These are phyloP conservation scores for Andrena hattorfiana DNA, from an alignment of 2,888 invertebrate species.

Conservation along the genomic window DNA sequence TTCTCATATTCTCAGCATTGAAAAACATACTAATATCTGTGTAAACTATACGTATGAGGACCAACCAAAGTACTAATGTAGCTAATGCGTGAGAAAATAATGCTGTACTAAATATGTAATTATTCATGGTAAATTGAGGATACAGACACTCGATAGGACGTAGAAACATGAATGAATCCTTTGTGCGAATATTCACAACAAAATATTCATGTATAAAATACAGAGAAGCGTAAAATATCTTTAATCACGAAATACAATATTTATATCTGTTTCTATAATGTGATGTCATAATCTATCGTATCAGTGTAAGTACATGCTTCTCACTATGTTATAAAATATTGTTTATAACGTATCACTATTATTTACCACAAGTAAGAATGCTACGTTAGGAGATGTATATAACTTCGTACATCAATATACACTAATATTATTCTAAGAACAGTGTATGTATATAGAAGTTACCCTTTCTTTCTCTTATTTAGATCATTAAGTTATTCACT, in stretches of 20 bases:
- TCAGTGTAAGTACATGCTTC: slow-evolving; percentile 8
- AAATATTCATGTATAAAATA: slow-evolving; percentile 21
- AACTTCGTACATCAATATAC: background rate
- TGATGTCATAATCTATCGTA: slow-evolving; percentile 2
- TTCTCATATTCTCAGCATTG: slow-evolving; percentile 36
- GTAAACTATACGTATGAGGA: slow-evolving; percentile 52
- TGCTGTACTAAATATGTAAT: slow-evolving; percentile 28
- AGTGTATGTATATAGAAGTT: background rate
- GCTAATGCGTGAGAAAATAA: slow-evolving; percentile 18
- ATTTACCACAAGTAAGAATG: background rate
- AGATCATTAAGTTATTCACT: background rate
- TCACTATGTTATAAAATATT: slow-evolving; percentile 2
- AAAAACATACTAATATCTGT: slow-evolving; percentile 18
- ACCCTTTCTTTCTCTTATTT: slow-evolving; percentile 1
- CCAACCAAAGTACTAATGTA: slow-evolving; percentile 56
- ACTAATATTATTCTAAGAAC: slow-evolving; percentile 2
- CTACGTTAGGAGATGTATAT: slow-evolving; percentile 1
- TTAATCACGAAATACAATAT: slow-evolving; percentile 7
- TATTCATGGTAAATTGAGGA: slow-evolving; percentile 7
- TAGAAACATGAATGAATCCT: background rate
- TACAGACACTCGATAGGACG: background rate
- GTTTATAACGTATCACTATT: slow-evolving; percentile 6
- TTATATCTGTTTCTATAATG: background rate
- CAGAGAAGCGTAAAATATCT: background rate
- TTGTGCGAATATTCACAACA: slow-evolving; percentile 2